Base-by-base conservation (phyloP, 2,797 vertebrate species). In the Sebastes diaconus region DNA sequence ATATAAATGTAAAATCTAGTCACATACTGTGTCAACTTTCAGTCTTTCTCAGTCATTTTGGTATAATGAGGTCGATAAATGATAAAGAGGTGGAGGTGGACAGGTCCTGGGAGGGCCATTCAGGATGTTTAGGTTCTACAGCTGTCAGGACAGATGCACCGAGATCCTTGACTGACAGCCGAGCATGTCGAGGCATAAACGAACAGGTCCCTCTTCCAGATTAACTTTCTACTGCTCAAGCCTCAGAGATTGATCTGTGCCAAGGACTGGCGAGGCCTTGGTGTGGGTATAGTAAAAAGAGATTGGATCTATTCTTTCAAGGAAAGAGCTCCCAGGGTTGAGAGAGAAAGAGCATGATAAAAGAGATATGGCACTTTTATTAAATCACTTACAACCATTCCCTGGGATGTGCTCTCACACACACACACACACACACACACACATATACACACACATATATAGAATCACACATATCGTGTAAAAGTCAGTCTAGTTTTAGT, bases 221-320 rank as follows among this genome's bases (percentile, higher is more conserved):
- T 93, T 81, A 89, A 90, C 87, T 88, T 94, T 88, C 77, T 68
- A 24, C 68, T 27, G 74, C 81, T 80, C 64, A 39, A 73, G 64
- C 61, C 76, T 57, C 72, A 32, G 76, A 89, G 85, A 90, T 74
- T 89, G 87, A 88, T 91, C 77, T 77, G 80, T 84, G 64, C 81
- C 77, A 72, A 77, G 30, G 59, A 65, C 84, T 78, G 81, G 67
- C 73, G 74, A 65, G 67, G 81, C 75, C 84, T 76, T 42, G 55
- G 77, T 79, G 82, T 70, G 75, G 29, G 75, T 71, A 73, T 75
- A 83, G 83, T 85, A 86, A 81, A 87, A 85, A 83, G 68, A 88
- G 79, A 92, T 85, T 88, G 72, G 83, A 88, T 91, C 78, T 84
- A 13, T 86, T 90, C 76, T 80, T 85, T 85, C 77, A 87, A 90